A percentile compares a stretch with the other conserved stretches of the same genome.
These are phyloP conservation scores for Campylorhamphus procurvoides DNA, from an alignment of 2,113 vertebrate genomes.

Conservation along the genomic window DNA sequence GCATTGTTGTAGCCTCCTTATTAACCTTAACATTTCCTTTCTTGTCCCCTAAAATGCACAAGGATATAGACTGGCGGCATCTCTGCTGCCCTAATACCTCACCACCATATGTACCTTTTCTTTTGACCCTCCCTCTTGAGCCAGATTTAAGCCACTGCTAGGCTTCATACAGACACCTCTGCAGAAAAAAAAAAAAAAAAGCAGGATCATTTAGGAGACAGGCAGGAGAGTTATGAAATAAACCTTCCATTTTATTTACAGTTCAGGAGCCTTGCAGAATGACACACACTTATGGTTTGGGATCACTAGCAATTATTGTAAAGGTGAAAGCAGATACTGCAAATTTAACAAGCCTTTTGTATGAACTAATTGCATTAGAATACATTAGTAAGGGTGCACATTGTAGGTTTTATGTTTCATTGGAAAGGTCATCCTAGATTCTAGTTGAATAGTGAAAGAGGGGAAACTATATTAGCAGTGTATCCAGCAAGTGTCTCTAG, in stretches of 20 bases:
- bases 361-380: slow-evolving; percentile 94
- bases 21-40: background rate
- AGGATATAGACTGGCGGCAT: background rate
- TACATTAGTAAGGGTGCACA: slow-evolving; percentile 86
- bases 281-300: slow-evolving; percentile 53
- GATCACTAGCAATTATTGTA: slow-evolving; percentile 73
- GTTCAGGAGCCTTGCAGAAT: slow-evolving; percentile 43
- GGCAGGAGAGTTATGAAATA: slow-evolving; percentile 35
- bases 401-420: slow-evolving; percentile 84
- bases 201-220: background rate
- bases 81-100: background rate
- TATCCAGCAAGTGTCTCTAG: slow-evolving; percentile 67
- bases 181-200: background rate
- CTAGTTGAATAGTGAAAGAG: slow-evolving; percentile 74
- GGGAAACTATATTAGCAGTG: slow-evolving; percentile 71
- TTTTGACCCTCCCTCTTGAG: background rate
- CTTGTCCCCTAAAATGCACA: background rate
- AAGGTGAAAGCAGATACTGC: slow-evolving; percentile 77
- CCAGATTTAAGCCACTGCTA: background rate
- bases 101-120: background rate
- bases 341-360: slow-evolving; percentile 94
- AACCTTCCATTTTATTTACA: slow-evolving; percentile 66
- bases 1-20: background rate
- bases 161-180: background rate
- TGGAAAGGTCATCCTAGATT: slow-evolving; percentile 80